Conservation (phyloP, 2,113 vertebrate species). For the Mesocricetus auratus region DNA sequence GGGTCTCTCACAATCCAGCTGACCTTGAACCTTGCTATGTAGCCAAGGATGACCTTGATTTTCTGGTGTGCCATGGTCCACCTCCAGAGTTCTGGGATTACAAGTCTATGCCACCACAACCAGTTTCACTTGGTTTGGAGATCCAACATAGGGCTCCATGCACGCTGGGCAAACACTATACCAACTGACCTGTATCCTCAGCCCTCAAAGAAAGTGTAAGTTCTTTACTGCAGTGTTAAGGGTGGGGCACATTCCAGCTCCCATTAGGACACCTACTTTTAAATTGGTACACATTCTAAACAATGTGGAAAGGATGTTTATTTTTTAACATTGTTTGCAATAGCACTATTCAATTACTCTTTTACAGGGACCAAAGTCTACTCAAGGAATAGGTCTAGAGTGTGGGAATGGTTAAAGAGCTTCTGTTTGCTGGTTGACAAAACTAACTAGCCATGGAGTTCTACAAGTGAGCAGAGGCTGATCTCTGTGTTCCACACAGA, state of each 20-base stretch:
- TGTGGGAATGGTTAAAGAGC: neutral
- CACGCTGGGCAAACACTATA: neutral
- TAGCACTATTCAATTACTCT: neutral
- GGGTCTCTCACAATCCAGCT: neutral
- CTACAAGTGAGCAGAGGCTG: neutral
- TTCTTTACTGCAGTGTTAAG: neutral
- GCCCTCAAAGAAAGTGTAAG: neutral
- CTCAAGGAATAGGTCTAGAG: neutral
- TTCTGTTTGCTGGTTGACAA: neutral
- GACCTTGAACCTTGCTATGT: neutral
- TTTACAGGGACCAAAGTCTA: neutral
- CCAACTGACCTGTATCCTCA: neutral
- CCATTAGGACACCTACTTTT: neutral
- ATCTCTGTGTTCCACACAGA: neutral
- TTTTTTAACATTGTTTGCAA: neutral
- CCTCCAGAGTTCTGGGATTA: neutral
- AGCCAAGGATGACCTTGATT: neutral
- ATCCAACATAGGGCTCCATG: neutral
- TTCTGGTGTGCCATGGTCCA: neutral
- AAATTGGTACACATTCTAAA: neutral
- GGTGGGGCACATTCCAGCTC: neutral
- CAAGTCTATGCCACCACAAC: neutral
- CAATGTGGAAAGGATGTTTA: neutral
- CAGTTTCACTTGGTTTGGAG: neutral
- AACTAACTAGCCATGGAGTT: neutral